Base-by-base conservation (phyloP, 2,797 vertebrate genomes). In the Graptemys geographica region DNA sequence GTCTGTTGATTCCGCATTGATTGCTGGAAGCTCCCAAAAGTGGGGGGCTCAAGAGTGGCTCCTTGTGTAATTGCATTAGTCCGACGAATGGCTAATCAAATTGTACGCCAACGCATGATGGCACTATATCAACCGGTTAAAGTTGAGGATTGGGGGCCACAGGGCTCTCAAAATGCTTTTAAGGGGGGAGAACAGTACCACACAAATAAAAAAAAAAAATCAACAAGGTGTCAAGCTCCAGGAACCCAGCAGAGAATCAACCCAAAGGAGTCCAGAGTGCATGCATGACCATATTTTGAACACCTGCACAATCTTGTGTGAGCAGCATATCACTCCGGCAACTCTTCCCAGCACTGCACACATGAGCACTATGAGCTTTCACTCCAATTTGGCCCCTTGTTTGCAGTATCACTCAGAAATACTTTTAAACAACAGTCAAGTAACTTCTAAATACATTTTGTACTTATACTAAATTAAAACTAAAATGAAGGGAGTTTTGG, bases 331-430 rank as follows among this genome's bases (percentile, higher is more conserved):
- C 27, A 57, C 56, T 57, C 27, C 5, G 27, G 56, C 27, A 57
- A 28, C 31, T 52, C 78, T 37, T 80, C 79, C 21, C 51, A 37
- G 33, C n/a, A 56, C n/a, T 41, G n/a, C 2, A 86, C 27, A 31
- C 10, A 5, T 0, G 65, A 51, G 15, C 65, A 1, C 2, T 10
- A 78, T 0, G 11, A 33, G 2, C 23, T 86, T 91, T 62, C 47
- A 10, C 5, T 8, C 51, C 3, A 6, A 47, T 11, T 51, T 52
- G 31, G 72, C 76, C 12, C 72, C 31, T 49, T 65, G 19, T 8
- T 92, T 62, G 56, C 31, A 83, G 19, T 10, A 84, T 6, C 5
- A 33, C 82, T 78, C 27, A 78, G 4, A 44, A 78, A 47, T 31
- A 49, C 44, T 49, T 28, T 49, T 78, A 8, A 16, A 27, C 72